Base-by-base conservation (phyloP, 2,113 vertebrate genomes). In the Gavialis gangeticus region DNA sequence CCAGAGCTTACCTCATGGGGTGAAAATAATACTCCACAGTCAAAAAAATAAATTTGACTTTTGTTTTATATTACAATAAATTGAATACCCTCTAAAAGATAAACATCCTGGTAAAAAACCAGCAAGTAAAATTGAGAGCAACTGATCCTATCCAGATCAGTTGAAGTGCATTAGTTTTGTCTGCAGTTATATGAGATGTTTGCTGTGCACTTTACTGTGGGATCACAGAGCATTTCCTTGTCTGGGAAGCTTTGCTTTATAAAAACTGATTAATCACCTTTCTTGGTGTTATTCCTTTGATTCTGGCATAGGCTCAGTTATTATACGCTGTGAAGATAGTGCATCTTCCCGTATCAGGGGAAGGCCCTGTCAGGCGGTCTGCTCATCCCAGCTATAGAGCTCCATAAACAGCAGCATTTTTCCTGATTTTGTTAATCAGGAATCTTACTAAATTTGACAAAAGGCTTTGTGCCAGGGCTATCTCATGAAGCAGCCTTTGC, bases 371-470 rank as follows among this genome's bases (percentile, higher is more conserved):
- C 17, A 28, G 46, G 14, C 37, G 4, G 63, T 24, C 25, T 17
- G 17, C 84, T 88, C 78, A 69, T 25, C 56, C 13, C 25, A 15
- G 60, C 75, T 46, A 10, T n/a, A 22, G 3, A 56, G 92, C 54
- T 77, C n/a, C n/a, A 21, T 0, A 0, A 28, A 24, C 77, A 80
- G 5, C 15, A 12, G 63, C 0, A 0, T 60, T 57, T 7, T 24
- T 79, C 11, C 2, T 1, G 14, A 59, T 64, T 37, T 27, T 16
- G 24, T 64, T 64, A 16, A 28, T 67, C 58, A 16, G 28, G 28
- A 46, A 21, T 30, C 66, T 59, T 25, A 46, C n/a, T 80, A 75
- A 3, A 71, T 92, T 56, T 71, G 75, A 82, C 46, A 56, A 77
- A 37, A 34, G 85, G 46, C 79, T 77, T 58, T 8, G 58, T 75